A percentile compares a stretch with the other conserved stretches of the same genome.
phyloP scores from a whole-genome alignment of 1,140 invertebrate genomes.

The Anoplolepis gracilipes region DNA sequence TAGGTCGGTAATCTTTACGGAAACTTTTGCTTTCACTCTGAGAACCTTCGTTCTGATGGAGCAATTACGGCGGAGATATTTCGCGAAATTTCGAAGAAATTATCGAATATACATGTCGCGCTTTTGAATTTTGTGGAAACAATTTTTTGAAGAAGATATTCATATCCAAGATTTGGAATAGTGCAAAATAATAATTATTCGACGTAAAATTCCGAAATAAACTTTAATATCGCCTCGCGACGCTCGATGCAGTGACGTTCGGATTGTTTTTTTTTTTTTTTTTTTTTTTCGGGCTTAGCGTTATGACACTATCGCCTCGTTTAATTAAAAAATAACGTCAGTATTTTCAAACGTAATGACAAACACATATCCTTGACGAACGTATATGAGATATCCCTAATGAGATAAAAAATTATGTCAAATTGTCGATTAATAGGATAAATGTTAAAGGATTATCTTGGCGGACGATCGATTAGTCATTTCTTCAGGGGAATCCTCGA shows the following conservation, averaged over 20 bases:
- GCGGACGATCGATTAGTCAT: constrained; percentile 18
- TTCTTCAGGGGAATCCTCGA: constrained; percentile 24
- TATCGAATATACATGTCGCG: neutral
- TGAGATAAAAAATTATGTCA: neutral
- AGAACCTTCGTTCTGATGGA: constrained; percentile 38
- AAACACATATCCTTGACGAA: too few relatives aligned
- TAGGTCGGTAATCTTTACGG: constrained; percentile 67
- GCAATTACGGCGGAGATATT: neutral
- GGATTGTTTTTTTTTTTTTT: too few relatives aligned
- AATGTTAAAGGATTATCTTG: constrained; percentile 12
- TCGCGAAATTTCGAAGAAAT: neutral
- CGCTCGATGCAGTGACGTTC: too few relatives aligned
- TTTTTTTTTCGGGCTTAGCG: too few relatives aligned
- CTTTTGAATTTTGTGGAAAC: neutral
- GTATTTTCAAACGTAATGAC: neutral
- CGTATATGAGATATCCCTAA: neutral
- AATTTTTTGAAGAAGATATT: neutral
- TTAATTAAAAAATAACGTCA: too few relatives aligned
- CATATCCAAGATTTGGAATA: neutral
- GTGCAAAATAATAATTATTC: too few relatives aligned
- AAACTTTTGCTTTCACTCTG: constrained; percentile 75
- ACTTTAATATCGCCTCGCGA: too few relatives aligned
- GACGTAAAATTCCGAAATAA: too few relatives aligned
- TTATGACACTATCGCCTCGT: too few relatives aligned
- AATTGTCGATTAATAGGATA: neutral